Base-by-base conservation (phyloP, 1,140 invertebrate genomes). In the Rhynchophorus ferrugineus region DNA sequence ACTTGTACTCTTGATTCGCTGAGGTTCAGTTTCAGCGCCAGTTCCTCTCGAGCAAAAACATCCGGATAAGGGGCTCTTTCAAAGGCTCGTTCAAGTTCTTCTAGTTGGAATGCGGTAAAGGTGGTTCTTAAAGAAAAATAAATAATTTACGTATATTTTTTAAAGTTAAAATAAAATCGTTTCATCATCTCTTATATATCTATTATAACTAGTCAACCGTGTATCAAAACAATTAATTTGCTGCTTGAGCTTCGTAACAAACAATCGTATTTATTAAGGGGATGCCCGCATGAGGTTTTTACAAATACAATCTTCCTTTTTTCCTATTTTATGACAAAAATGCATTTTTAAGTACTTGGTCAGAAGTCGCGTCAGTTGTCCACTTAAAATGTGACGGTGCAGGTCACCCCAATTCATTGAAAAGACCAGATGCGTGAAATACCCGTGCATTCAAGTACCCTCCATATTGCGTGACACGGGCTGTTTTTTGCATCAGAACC, bases 21-120 rank as follows among this genome's bases (percentile, higher is more conserved):
- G 0, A 98, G 75, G 57, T 86, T 86, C 3, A 98, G 73, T 66
- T 91, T 91, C 11, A 93, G 73, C 6, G 94, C 93, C 14, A 98
- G 69, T 68, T 97, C 92, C 69, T 98, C 93, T 34, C 95, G 73
- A 0, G 92, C 93, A 63, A 97, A 96, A 0, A 98, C 93, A 69
- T 97, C 95, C 0, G 95, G 94, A 69, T 98, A 98, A 0, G 93
- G 94, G 0, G 93, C 93, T 39, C 90, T 75, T 63, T 96, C 89
- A 61, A 98, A 97, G 0, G 93, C 92, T 11, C 90, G 74, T 66
- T 97, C 94, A 61, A 98, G 71, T 65, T 96, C 91, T 66, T 97
- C 93, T 35, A 98, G 72, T 67, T 98, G 95, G 66, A 91, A 94
- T 0, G 92, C 88, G 0, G 93, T 96, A 66, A 98, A 98, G 0